A percentile compares a stretch with the other conserved stretches of the same genome.
Evolutionary conservation across 2,797 vertebrate species (phyloP).

Genomic region (Tapirus indicus): DNA sequence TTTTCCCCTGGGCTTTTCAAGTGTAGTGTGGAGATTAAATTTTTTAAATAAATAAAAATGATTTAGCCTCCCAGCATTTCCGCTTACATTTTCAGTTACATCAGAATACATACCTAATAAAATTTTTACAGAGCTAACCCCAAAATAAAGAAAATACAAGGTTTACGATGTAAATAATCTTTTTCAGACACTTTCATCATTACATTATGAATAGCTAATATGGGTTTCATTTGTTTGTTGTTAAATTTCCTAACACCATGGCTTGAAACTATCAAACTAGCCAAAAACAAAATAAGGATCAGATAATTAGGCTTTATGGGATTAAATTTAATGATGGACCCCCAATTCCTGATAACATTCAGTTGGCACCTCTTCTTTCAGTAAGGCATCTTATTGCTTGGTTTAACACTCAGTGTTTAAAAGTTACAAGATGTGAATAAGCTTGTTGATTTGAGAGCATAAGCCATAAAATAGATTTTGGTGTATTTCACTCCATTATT

Average conservation of each 20-base stretch:
- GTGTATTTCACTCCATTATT: neutral
- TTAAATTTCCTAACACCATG: constrained; percentile 52
- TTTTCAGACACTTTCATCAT: neutral
- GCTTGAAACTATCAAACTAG: constrained; percentile 26
- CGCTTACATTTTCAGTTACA: constrained; percentile 79
- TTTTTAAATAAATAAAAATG: constrained; percentile 64
- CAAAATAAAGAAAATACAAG: constrained; percentile 72
- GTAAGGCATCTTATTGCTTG: neutral
- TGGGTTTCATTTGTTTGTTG: constrained; percentile 68
- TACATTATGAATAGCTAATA: constrained; percentile 60
- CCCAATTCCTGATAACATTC: constrained; percentile 29
- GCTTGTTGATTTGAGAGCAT: neutral
- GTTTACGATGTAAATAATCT: constrained; percentile 21
- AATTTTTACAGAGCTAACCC: constrained; percentile 61
- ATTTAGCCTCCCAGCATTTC: constrained; percentile 53
- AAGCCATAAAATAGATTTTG: neutral
- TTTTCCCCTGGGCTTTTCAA: constrained; percentile 76
- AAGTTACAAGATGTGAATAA: constrained; percentile 27
- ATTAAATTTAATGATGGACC: neutral
- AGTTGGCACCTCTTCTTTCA: neutral
- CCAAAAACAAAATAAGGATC: neutral
- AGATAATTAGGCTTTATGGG: neutral
- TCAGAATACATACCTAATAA: constrained; percentile 79
- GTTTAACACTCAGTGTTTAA: constrained; percentile 15
- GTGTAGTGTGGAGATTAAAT: constrained; percentile 71